Evolutionary conservation across 2,797 vertebrate species (phyloP), one percentile per base, ranked within the genome.

Genomic region (Aeoliscus strigatus): DNA sequence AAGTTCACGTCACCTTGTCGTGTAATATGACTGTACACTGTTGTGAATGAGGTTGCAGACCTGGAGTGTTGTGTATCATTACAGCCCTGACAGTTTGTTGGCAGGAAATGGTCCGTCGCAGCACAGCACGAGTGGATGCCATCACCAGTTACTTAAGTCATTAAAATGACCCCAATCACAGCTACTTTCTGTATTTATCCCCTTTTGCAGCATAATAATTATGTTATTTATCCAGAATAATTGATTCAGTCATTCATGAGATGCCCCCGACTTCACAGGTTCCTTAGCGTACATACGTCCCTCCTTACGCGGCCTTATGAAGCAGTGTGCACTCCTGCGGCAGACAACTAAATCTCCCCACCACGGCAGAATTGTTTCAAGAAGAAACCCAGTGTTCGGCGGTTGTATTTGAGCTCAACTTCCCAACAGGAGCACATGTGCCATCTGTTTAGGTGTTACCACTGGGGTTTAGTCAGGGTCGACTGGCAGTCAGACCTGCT

Each of bases 291-390:
- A 30, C 50, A 67, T 60, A 66, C 66, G 67, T 82, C 72, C 62
- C 60, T 79, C 64, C 77, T 76, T 47, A 59, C 70, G 55, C 58
- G 64, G 72, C 62, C 71, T 81, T 82, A 83, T 83, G 81, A 85
- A 79, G 81, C 81, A 51, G 68, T 31, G 31, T 70, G 73, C 71
- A 49, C 66, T 76, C 61, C 59, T 32, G 58, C 66, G 79, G 71
- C 75, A 68, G 61, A 51, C 62, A 79, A 79, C 74, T 85, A 81
- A 64, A 81, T 82, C 81, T 75, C 63, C 55, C 32, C 66, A 60
- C 55, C 65, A 39, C 29, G 68, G 44, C 51, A 34, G 42, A 50
- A 29, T 76, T 66, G 73, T 78, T n/a, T 60, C 51, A 52, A 67
- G 61, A 21, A 58, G 39, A 66, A 66, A 48, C 24, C 44, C 36